Evolutionary conservation across 2,888 invertebrate genomes (phyloP).

Genomic region (Sussaba pulchella): DNA sequence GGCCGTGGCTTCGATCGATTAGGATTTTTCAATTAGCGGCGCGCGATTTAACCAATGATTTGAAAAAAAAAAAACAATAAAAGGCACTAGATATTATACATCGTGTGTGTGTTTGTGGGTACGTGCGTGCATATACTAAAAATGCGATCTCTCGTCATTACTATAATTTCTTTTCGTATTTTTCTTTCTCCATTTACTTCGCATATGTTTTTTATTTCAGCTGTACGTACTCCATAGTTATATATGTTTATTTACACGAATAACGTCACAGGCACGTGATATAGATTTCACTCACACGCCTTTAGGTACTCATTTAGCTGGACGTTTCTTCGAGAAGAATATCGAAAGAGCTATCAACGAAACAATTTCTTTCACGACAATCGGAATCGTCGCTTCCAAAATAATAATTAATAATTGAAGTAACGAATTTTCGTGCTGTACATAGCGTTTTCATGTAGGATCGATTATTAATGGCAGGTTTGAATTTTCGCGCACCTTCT

Average conservation of each 20-base stretch:
- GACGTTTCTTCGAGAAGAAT: constrained; percentile 65
- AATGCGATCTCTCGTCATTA: constrained; percentile 50
- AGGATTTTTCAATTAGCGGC: constrained; percentile 57
- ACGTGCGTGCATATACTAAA: constrained; percentile 70
- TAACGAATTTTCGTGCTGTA: constrained; percentile 17
- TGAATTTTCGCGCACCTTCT: constrained; percentile 50
- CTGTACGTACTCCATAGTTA: constrained; percentile 66
- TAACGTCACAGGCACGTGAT: constrained; percentile 62
- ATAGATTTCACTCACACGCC: constrained; percentile 57
- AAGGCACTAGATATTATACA: constrained; percentile 74
- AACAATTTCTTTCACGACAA: constrained; percentile 30
- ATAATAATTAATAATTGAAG: constrained; percentile 21
- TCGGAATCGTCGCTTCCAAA: background rate
- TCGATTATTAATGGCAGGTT: constrained; percentile 54
- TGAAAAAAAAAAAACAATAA: constrained; percentile 75
- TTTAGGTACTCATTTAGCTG: constrained; percentile 70
- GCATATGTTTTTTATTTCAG: constrained; percentile 57
- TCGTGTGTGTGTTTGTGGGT: constrained; percentile 60
- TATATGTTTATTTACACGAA: constrained; percentile 69
- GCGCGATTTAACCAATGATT: constrained; percentile 58
- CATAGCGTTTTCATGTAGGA: constrained; percentile 35
- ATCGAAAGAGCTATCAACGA: constrained; percentile 51
- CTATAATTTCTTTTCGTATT: constrained; percentile 42
- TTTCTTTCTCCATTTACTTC: constrained; percentile 50
- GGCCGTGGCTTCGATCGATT: constrained; percentile 70